Evolutionary conservation across 2,113 vertebrate species (phyloP), one percentile per base, ranked within the genome.

Genomic region (Accipiter virgatus): DNA sequence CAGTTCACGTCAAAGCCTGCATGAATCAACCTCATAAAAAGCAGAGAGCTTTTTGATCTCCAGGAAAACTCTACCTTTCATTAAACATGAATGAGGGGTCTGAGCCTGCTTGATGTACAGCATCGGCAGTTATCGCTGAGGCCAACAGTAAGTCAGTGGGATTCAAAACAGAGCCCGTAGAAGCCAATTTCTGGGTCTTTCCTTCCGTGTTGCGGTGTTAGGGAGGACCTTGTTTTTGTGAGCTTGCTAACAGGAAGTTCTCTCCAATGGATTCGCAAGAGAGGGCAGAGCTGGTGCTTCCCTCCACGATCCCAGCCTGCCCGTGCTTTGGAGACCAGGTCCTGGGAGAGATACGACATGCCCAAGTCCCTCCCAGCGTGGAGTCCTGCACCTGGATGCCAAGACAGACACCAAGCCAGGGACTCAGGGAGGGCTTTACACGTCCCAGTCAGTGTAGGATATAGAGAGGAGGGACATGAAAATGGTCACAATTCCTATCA

Each of bases 21-120:
- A 5, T 89, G 96, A 97, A 90, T 95, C 94, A 96, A 63, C 63
- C 55, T 71, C 6, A 9, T 89, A 40, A 95, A 93, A 93, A 87
- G 14, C 58, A 65, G 59, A 45, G 42, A 63, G 34, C 14, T 65
- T 89, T 97, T 96, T 97, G 73, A 95, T 95, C 84, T 95, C 67
- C 66, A 90, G 86, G 48, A 83, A 96, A 93, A 58, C 36, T 75
- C 53, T 86, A 58, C 17, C 43, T 93, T 80, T 85, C 77, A 73
- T 91, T 82, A 96, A 91, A 70, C 7, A 43, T 15, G 53, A 81
- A 16, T 23, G 45, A 77, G 73, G 34, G 16, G 23, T 31, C 75
- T 42, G 62, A 80, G 78, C 11, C 56, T 56, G 25, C 58, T 86
- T 16, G 29, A 47, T 50, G 63, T 42, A 16, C 53, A 86, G 29